Percentiles rank a stretch among this genome's conserved stretches.
Evolutionary conservation across 2,113 vertebrate genomes (phyloP).

Genomic region (Pterophyllum scalare): DNA sequence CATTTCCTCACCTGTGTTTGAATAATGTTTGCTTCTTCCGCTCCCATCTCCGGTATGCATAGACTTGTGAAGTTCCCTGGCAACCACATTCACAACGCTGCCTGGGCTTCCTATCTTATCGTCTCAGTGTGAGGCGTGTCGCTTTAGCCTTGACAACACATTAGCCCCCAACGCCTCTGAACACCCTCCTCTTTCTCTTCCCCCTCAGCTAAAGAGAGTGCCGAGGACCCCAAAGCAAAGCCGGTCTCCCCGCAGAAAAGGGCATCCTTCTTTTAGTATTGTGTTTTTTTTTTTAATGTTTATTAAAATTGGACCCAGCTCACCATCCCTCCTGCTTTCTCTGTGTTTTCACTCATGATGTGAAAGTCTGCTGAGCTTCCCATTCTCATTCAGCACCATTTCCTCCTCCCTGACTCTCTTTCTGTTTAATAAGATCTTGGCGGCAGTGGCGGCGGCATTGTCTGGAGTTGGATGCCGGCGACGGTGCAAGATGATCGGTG

Average conservation of each 20-base stretch:
- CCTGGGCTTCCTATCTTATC: constrained; percentile 47
- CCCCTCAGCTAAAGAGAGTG: background rate
- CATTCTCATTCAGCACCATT: constrained; percentile 52
- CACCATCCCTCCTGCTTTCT: background rate
- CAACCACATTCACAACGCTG: constrained; percentile 23
- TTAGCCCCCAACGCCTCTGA: constrained; percentile 37
- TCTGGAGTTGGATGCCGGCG: constrained; percentile 43
- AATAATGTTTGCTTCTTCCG: constrained; percentile 50
- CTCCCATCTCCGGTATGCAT: constrained; percentile 37
- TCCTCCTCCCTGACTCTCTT: constrained; percentile 14
- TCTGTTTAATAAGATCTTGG: constrained; percentile 61
- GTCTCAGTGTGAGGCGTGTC: constrained; percentile 26
- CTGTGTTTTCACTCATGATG: background rate
- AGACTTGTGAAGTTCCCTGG: constrained; percentile 47
- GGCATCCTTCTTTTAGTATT: background rate
- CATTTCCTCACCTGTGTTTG: constrained; percentile 67
- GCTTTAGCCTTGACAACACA: constrained; percentile 45
- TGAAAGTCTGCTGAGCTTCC: constrained; percentile 34
- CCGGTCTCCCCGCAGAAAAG: background rate
- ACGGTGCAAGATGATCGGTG: constrained; percentile 53
- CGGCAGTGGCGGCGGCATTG: background rate
- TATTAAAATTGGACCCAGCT: background rate
- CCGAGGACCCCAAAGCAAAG: background rate
- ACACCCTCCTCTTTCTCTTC: background rate
- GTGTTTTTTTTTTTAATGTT: background rate